Base-by-base conservation (phyloP, 2,113 vertebrate genomes). In the Stegastes partitus region DNA sequence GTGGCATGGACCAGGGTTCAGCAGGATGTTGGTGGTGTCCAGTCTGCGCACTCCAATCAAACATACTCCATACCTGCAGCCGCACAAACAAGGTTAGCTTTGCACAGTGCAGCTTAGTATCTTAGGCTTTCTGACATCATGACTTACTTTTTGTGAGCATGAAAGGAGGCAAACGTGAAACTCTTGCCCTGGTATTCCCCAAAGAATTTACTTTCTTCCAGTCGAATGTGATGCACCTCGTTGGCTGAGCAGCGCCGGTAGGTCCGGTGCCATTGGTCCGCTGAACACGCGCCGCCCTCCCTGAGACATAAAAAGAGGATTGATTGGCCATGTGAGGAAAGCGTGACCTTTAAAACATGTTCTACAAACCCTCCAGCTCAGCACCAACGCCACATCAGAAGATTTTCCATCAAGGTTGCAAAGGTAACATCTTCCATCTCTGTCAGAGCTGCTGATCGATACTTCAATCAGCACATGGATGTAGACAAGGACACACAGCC, bases 191-290 rank as follows among this genome's bases (percentile, higher is more conserved):
- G 94, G 84, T 96, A 96, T 59, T 96, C 95, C 59, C 95, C 95
- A 9, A 96, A 96, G 89, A 96, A 96, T 91, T 96, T 96, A 84
- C 95, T 96, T 79, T 96, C 95, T 55, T 95, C 95, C 83, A 96
- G 91, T 34, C 94, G 93, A 58, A 96, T 96, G 87, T 96, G 95
- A 78, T 96, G 94, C 62, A 96, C 94, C 85, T 96, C 95, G 79
- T 96, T 96, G 82, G 93, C 95, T 0, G 95, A 96, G 86, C 95
- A 96, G 68, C 95, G 95, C 1, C 95, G 89, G 87, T 96, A 96
- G 34, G 90, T 96, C 57, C 93, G 91, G 83, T 96, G 95, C 95
- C 95, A 96, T 39, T 95, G 95, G 87, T 96, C 95, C 0, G 94
- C 91, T 0, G 95, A 95, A 66, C 91, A 90, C 11, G 90, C 89